phyloP scores from a whole-genome alignment of 2,113 vertebrate species.

The Phyllopteryx taeniolatus region DNA sequence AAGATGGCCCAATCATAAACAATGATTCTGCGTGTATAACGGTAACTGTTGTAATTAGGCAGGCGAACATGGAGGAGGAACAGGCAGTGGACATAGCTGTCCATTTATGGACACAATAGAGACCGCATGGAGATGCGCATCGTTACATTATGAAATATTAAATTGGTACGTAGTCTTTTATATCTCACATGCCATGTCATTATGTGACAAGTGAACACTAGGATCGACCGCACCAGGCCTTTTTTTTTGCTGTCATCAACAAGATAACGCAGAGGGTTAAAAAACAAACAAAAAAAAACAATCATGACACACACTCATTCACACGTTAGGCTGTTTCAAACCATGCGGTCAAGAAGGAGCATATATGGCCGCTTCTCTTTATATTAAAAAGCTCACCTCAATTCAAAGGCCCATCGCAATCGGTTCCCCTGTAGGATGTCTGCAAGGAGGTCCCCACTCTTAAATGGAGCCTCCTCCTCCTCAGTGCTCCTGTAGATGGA shows the following conservation, averaged over 20 bases:
- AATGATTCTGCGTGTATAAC: not conserved
- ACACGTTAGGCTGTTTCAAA: not conserved
- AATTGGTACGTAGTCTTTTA: not conserved
- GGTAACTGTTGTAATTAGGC: not conserved
- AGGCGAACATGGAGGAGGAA: not conserved
- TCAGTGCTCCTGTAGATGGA: conserved; percentile 7
- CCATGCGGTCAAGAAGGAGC: not conserved
- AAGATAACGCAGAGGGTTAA: not conserved
- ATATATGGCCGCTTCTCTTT: not conserved
- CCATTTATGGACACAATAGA: not conserved
- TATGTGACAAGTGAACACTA: not conserved
- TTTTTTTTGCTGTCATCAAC: not conserved
- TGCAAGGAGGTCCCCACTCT: conserved; percentile 6
- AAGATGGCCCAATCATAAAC: not conserved
- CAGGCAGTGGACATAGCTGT: not conserved
- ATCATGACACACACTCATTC: not conserved
- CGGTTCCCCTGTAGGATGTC: not conserved
- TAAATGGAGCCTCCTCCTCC: conserved; percentile 1
- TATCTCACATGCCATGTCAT: not conserved
- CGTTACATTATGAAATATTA: not conserved
- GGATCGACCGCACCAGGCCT: not conserved
- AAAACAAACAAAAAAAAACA: not conserved
- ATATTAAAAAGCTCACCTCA: conserved; percentile 41
- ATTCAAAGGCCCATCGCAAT: conserved; percentile 20
- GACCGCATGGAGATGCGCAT: not conserved